These are phyloP conservation scores for Alexandromys oeconomus DNA, from an alignment of 2,797 vertebrate species.

Conservation along the genomic window DNA sequence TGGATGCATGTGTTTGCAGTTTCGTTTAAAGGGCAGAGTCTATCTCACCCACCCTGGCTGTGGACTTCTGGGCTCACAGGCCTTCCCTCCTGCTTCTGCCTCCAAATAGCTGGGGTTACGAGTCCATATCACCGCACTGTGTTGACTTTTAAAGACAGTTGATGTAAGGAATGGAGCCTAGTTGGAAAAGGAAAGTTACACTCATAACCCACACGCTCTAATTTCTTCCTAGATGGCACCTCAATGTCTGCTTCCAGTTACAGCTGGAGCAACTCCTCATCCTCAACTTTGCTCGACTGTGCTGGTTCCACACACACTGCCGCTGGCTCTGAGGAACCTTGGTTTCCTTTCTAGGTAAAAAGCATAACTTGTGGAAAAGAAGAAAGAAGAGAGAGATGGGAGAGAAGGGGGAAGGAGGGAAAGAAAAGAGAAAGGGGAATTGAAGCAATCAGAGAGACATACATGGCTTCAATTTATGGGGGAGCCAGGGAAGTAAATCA, in stretches of 20 bases:
- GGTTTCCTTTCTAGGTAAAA: neutral
- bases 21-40: neutral
- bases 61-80: neutral
- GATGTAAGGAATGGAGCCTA: neutral
- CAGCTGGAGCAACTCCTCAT: neutral
- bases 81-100: neutral
- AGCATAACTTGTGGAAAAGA: neutral
- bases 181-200: neutral
- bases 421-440: neutral
- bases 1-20: neutral
- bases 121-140: no score
- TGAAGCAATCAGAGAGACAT: neutral
- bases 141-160: neutral
- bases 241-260: neutral
- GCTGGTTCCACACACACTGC: neutral
- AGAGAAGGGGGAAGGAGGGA: neutral
- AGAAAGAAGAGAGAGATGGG: neutral
- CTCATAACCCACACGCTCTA: neutral
- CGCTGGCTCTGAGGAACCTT: neutral
- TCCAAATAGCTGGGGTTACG: neutral
- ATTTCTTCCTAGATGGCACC: conserved; percentile 3
- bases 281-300: neutral
- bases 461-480: neutral
- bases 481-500: neutral
- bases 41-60: neutral